Base-by-base conservation (phyloP, 2,797 vertebrate genomes). In the Chloroceryle inda region DNA sequence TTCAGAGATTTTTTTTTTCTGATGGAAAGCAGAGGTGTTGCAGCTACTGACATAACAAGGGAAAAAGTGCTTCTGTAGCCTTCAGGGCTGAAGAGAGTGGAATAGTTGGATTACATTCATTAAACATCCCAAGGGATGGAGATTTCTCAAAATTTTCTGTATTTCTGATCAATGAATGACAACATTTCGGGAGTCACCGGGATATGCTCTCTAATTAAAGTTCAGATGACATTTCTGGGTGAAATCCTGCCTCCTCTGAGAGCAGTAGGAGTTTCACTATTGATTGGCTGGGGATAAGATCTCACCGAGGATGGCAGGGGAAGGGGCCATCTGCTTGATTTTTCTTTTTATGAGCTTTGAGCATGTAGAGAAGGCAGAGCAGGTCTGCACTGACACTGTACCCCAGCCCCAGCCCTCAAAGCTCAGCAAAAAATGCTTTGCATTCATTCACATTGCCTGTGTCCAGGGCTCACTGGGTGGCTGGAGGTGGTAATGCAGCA, bases 371-470 rank as follows among this genome's bases (percentile, higher is more conserved):
- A 22, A 38, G 11, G 27, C 42, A 45, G 45, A 88, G 69, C 11
- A 42, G 6, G 10, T 82, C 40, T 92, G 63, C 27, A 63, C 20
- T 1, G 1, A 33, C 10, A 59, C 18, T 4, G 8, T 79, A 52
- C 13, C 52, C 11, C 38, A 59, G 59, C 52, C 14, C 11, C 38
- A 59, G 59, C 52, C 14, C 11, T 8, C 6, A 52, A 53, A 71
- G 14, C 37, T 73, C 78, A 74, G 44, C 0, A 1, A 74, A 86
- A 82, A 44, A 42, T n/a, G 29, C 5, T 56, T 56, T 62, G 5
- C 35, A 17, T 94, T 55, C 10, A 3, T 27, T 58, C 4, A 3
- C 0, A 0, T 49, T 71, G 53, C 49, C 22, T 9, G 0, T 33
- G n/a, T 15, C 1, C 5, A 38, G 59, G 45, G 21, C 13, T 62